phyloP scores from a whole-genome alignment of 2,888 invertebrate species.

The Caenorhabditis uteleia region DNA sequence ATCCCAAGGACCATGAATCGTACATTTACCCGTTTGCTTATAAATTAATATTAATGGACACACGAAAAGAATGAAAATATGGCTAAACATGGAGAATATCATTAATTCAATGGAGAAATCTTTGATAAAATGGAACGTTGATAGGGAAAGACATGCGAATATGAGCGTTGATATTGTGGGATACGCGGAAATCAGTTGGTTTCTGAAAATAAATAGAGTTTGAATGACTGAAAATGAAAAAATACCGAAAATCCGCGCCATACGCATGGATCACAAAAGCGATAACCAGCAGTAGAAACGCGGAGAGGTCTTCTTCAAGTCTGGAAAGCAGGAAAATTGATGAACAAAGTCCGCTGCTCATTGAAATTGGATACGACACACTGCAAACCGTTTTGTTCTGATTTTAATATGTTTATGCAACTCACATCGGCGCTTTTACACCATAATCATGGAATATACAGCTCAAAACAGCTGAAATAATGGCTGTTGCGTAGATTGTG shows the following conservation, averaged over 20 bases:
- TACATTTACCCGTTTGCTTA: conserved; percentile 74
- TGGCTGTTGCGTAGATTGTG: conserved; percentile 91
- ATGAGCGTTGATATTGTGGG: conserved; percentile 59
- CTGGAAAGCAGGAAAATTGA: conserved; percentile 93
- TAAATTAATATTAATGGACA: conserved; percentile 71
- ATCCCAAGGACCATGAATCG: conserved; percentile 97
- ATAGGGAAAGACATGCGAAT: conserved; percentile 60
- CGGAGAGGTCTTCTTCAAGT: conserved; percentile 83
- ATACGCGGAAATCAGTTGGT: conserved; percentile 31
- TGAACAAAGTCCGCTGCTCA: conserved; percentile 92
- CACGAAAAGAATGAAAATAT: conserved; percentile 70
- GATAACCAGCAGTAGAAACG: conserved; percentile 86
- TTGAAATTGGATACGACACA: conserved; percentile 87
- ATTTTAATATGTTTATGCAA: conserved; percentile 8
- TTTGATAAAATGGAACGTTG: conserved; percentile 34
- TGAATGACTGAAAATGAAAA: neutral
- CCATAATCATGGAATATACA: conserved; percentile 92
- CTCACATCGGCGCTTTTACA: conserved; percentile 78
- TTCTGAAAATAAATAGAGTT: conserved; percentile 10
- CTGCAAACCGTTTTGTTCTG: conserved; percentile 74
- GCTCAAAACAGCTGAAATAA: conserved; percentile 85
- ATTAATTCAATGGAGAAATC: conserved; percentile 28
- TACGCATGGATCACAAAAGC: conserved; percentile 77
- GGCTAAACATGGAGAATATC: conserved; percentile 30
- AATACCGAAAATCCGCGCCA: conserved; percentile 36